Evolutionary conservation across 2,113 vertebrate genomes (phyloP).

Genomic region (Trochalopteron elliotii): DNA sequence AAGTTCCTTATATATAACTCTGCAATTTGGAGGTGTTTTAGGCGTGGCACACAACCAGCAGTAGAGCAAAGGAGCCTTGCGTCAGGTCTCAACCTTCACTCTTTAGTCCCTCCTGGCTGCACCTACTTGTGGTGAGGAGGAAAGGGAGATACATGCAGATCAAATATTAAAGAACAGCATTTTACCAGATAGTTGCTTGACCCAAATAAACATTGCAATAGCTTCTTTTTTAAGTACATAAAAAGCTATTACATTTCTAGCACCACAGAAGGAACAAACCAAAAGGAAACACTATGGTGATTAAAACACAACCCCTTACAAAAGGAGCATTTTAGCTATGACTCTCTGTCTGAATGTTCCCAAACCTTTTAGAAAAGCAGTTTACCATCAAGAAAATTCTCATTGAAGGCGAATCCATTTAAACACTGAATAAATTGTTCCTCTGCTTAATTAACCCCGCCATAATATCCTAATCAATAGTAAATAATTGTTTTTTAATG

Average conservation of each 20-base stretch:
- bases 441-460: background rate
- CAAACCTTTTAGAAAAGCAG: background rate
- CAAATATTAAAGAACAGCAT: background rate
- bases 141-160: background rate
- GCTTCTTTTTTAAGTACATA: background rate
- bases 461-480: constrained; percentile 13
- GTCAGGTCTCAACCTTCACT: background rate
- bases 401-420: background rate
- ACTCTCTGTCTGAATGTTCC: background rate
- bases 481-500: constrained; percentile 28
- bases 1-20: background rate
- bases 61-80: background rate
- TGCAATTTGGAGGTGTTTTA: background rate
- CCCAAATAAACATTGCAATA: background rate
- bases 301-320: background rate
- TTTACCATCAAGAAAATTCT: background rate
- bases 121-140: background rate
- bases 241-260: background rate
- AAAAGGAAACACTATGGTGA: background rate
- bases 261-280: background rate
- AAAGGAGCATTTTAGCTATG: background rate
- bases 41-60: background rate
- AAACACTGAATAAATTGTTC: background rate
- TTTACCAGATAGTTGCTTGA: background rate
- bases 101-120: background rate